A percentile compares a stretch with the other conserved stretches of the same genome.
Conservation (phyloP, 1,140 invertebrate species). For the Ceratosolen solmsi region DNA sequence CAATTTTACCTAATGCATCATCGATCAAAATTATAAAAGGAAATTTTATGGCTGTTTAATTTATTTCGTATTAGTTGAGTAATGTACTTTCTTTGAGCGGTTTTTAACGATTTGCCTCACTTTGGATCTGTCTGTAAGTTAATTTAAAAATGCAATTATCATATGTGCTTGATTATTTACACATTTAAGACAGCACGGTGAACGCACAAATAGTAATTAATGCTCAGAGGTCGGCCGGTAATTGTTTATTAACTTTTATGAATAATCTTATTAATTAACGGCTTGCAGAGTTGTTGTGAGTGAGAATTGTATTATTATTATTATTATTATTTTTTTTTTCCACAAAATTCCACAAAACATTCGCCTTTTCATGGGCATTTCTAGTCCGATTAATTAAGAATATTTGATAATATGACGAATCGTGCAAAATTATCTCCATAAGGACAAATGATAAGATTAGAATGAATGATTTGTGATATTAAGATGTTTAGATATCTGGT, state of each 20-base stretch:
- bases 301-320: too few relatives aligned
- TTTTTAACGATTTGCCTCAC: slow-evolving; percentile 17
- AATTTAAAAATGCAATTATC: slow-evolving; percentile 37
- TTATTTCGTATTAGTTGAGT: background rate
- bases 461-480: too few relatives aligned
- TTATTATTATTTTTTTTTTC: too few relatives aligned
- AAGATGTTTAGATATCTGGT: too few relatives aligned
- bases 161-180: slow-evolving; percentile 3
- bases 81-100: slow-evolving; percentile 25
- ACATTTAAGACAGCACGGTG: slow-evolving; percentile 22
- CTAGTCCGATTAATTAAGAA: too few relatives aligned
- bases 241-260: background rate
- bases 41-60: slow-evolving; percentile 9
- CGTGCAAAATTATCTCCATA: too few relatives aligned
- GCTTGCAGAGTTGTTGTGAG: too few relatives aligned
- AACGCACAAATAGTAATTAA: background rate
- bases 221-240: background rate
- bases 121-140: slow-evolving; percentile 40
- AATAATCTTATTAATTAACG: too few relatives aligned
- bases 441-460: too few relatives aligned
- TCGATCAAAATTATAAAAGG: slow-evolving; percentile 4
- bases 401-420: too few relatives aligned
- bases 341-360: too few relatives aligned
- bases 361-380: too few relatives aligned
- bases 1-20: slow-evolving; percentile 36